phyloP scores from a whole-genome alignment of 2,113 vertebrate species.

The Andinoacara biseriatus region DNA sequence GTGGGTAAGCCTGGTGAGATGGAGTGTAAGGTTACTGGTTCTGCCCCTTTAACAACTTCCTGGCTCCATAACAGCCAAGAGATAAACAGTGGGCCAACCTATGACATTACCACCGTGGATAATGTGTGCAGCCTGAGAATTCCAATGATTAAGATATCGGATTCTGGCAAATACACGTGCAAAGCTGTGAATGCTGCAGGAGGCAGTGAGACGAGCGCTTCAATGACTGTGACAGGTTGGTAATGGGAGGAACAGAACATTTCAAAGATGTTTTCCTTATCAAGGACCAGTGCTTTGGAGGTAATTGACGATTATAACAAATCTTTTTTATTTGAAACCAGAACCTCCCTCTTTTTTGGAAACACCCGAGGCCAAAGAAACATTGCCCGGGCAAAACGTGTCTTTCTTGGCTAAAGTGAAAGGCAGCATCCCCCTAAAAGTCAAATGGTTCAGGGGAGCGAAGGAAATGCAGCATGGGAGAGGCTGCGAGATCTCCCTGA shows the following conservation, averaged over 20 bases:
- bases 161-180: conserved; percentile 90
- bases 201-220: conserved; percentile 86
- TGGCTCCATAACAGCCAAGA: conserved; percentile 92
- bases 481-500: conserved; percentile 84
- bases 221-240: conserved; percentile 94
- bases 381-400: conserved; percentile 85
- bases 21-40: conserved; percentile 92
- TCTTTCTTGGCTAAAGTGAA: conserved; percentile 86
- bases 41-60: conserved; percentile 88
- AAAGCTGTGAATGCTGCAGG: conserved; percentile 89
- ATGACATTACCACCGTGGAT: conserved; percentile 85
- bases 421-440: conserved; percentile 88
- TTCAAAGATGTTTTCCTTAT: conserved; percentile 25
- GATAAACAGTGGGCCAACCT: conserved; percentile 85
- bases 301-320: conserved; percentile 51
- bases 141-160: conserved; percentile 79
- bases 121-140: conserved; percentile 88
- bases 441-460: conserved; percentile 93
- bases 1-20: conserved; percentile 85
- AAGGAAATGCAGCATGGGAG: conserved; percentile 86
- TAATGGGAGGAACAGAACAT: conserved; percentile 31
- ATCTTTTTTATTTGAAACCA: conserved; percentile 68
- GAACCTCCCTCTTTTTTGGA: conserved; percentile 94
- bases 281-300: conserved; percentile 6
- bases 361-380: conserved; percentile 85